Evolutionary conservation across 2,888 invertebrate species (phyloP), one percentile per base, ranked within the genome.

Genomic region (Epirrhoe tristata): DNA sequence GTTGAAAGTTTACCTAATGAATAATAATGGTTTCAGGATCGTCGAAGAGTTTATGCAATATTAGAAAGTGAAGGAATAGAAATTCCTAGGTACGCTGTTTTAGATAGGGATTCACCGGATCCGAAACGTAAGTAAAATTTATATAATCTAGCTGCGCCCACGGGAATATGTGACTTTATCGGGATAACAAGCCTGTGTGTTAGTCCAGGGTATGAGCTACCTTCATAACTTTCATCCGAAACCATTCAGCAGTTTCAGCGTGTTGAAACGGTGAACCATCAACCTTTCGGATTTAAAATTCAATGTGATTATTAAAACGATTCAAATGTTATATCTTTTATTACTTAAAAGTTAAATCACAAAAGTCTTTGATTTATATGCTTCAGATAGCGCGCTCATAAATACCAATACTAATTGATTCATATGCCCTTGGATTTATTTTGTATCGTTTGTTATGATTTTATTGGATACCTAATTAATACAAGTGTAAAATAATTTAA

Each of bases 11-110:
- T 48, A 5, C 14, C 46, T n/a, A 46, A n/a, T 10, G 39, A 39
- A 39, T 39, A 39, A 39, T 55, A n/a, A 12, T 53, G 7, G 6
- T 82, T 86, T 72, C 88, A 98, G 96, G 98, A 98, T 89, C 96
- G 98, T 73, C 94, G 99, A 83, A 97, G 97, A 91, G 99, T 99
- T 3, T 99, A 99, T 90, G 96, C 98, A 34, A 98, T 98, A 81
- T 93, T 99, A 81, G 97, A 98, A 82, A 94, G 96, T 70, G 98
- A 99, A 88, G 99, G 98, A 51, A 99, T 99, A 77, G 98, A 99
- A 89, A 98, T 99, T 90, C 99, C 99, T 12, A 95, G 99, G 74
- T 99, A 99, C 93, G 99, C 99, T 14, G 98, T 99, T 50, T 94
- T 99, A 74, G 98, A 99, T 90, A 95, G 99, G 84, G 98, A 99